These are phyloP conservation scores for Numenius phaeopus DNA, from an alignment of 2,797 vertebrate genomes.

Conservation along the genomic window DNA sequence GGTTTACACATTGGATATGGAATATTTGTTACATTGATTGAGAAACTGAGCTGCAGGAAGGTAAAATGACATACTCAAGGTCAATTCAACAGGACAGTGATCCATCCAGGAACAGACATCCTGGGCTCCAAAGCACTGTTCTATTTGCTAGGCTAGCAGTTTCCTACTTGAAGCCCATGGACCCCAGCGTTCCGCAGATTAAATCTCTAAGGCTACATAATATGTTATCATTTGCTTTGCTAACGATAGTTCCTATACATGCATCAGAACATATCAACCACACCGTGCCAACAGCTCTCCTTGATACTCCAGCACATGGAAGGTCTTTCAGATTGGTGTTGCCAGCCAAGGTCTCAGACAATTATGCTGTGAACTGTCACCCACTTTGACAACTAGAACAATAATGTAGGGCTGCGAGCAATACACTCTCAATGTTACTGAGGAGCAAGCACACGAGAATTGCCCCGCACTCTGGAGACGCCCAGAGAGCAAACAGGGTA, in stretches of 20 bases:
- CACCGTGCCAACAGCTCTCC: neutral
- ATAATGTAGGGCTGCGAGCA: neutral
- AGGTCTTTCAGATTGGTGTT: neutral
- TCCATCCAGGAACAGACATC: neutral
- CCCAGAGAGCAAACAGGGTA: neutral
- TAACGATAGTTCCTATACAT: neutral
- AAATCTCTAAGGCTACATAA: neutral
- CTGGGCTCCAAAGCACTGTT: neutral
- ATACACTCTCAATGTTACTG: neutral
- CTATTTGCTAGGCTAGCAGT: neutral
- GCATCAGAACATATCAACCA: neutral
- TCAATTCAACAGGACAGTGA: neutral
- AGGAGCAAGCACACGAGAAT: neutral
- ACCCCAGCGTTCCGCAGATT: neutral
- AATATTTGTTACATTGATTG: neutral
- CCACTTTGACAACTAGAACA: neutral
- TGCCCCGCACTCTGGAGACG: neutral
- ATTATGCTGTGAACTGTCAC: neutral
- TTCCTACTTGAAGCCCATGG: neutral
- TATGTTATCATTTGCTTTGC: neutral
- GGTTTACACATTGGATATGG: neutral
- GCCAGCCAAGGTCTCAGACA: neutral
- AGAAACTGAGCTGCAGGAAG: neutral
- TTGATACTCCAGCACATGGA: neutral
- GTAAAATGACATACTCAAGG: neutral